These are phyloP conservation scores for Scaptomyza montana DNA, from an alignment of 1,140 invertebrate species.

Conservation along the genomic window DNA sequence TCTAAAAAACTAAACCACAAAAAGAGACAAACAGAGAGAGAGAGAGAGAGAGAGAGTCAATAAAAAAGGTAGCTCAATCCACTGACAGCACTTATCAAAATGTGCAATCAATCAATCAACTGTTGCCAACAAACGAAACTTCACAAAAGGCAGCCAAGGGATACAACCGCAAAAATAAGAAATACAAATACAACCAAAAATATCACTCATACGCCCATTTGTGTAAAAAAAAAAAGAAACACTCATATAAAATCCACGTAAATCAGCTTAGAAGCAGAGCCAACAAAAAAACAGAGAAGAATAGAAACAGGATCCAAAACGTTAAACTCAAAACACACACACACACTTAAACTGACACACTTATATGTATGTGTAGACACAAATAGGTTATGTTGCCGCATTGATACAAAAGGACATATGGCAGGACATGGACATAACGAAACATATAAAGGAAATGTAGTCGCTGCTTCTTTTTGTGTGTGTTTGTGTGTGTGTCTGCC, in stretches of 20 bases:
- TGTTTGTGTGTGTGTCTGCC: constrained; percentile 13
- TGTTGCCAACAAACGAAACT: constrained; percentile 62
- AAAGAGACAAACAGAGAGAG: background rate
- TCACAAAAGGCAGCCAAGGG: constrained; percentile 44
- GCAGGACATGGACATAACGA: constrained; percentile 50
- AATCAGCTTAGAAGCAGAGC: constrained; percentile 63
- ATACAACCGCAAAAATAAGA: constrained; percentile 1
- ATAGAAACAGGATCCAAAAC: constrained; percentile 25
- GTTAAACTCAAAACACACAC: constrained; percentile 47
- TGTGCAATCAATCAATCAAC: constrained; percentile 72
- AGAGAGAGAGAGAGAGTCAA: constrained; percentile 11
- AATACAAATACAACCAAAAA: constrained; percentile 14
- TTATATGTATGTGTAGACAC: background rate
- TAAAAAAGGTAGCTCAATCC: constrained; percentile 57
- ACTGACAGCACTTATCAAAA: constrained; percentile 74
- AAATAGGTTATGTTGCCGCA: constrained; percentile 22
- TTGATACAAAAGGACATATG: constrained; percentile 75
- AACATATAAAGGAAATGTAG: constrained; percentile 61
- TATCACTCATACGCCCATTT: constrained; percentile 62
- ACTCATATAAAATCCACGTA: constrained; percentile 55
- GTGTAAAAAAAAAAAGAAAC: constrained; percentile 28
- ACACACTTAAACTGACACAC: background rate
- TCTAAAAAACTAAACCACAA: constrained; percentile 17
- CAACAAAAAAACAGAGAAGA: constrained; percentile 9
- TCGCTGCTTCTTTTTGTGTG: constrained; percentile 33